phyloP scores from a whole-genome alignment of 1,140 invertebrate species.

The Steinernema khuongi region DNA sequence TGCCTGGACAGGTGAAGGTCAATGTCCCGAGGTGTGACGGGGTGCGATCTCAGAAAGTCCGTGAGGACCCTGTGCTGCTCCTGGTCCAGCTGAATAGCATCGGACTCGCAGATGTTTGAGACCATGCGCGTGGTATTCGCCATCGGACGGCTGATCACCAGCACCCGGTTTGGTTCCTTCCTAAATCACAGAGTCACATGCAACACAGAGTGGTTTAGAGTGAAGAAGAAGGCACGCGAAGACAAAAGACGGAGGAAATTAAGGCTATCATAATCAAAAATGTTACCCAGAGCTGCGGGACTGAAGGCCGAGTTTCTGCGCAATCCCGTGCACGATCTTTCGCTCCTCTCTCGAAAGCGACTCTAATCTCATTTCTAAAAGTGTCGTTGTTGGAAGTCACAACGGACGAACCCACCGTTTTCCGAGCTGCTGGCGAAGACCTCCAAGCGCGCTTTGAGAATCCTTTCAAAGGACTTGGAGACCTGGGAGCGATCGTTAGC shows the following conservation, averaged over 20 bases:
- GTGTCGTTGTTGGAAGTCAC: background rate
- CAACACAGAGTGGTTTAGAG: background rate
- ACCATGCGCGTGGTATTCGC: background rate
- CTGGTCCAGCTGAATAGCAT: background rate
- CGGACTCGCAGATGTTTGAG: constrained; percentile 63
- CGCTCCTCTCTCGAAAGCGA: constrained; percentile 71
- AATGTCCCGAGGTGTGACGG: background rate
- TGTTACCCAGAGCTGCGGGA: constrained; percentile 70
- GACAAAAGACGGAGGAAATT: constrained; percentile 29
- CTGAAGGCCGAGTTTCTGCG: constrained; percentile 67
- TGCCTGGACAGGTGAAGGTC: background rate
- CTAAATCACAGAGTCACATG: background rate
- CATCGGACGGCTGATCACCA: constrained; percentile 40
- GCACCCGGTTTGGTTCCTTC: constrained; percentile 62
- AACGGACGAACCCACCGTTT: background rate
- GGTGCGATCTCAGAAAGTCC: background rate
- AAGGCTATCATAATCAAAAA: constrained; percentile 62
- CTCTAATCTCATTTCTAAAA: constrained; percentile 3
- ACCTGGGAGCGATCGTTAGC: background rate
- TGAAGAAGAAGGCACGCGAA: background rate
- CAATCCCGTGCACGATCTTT: constrained; percentile 72
- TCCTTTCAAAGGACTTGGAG: background rate
- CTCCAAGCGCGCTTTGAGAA: constrained; percentile 1
- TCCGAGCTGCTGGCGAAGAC: background rate
- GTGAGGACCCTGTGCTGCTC: background rate